Conservation (phyloP, 1,140 invertebrate genomes). For the Danaus plexippus region DNA sequence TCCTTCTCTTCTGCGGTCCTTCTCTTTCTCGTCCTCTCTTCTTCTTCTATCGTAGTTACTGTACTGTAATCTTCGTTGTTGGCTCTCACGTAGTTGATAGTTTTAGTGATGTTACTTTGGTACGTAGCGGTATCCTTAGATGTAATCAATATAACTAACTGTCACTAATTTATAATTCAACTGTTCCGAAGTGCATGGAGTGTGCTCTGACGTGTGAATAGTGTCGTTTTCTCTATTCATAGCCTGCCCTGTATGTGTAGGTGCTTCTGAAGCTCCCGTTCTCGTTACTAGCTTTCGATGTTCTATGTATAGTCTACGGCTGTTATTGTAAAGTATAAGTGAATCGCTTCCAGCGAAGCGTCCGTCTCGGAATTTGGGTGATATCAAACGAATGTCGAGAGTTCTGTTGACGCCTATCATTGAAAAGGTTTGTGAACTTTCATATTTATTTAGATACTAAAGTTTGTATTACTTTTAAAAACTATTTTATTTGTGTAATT, state of each 20-base stretch:
- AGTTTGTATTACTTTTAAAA: slow-evolving; percentile 3
- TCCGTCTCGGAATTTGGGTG: slow-evolving; percentile 64
- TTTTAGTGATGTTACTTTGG: slow-evolving; percentile 63
- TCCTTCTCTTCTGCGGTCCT: slow-evolving; percentile 13
- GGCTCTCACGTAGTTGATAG: slow-evolving; percentile 52
- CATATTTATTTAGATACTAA: slow-evolving; percentile 5
- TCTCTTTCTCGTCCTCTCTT: slow-evolving; percentile 21
- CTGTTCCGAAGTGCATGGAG: slow-evolving; percentile 1
- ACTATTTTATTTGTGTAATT: slow-evolving; percentile 14
- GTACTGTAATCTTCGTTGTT: slow-evolving; percentile 62
- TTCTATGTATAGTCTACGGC: slow-evolving; percentile 49
- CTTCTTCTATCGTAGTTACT: slow-evolving; percentile 46
- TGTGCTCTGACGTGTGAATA: background rate
- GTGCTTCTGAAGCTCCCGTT: slow-evolving; percentile 40
- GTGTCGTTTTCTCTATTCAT: slow-evolving; percentile 59
- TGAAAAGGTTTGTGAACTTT: slow-evolving; percentile 9
- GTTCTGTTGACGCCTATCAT: slow-evolving; percentile 9
- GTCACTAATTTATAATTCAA: slow-evolving; percentile 63
- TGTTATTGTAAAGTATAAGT: slow-evolving; percentile 37
- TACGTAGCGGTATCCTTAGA: slow-evolving; percentile 54
- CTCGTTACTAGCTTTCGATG: slow-evolving; percentile 59
- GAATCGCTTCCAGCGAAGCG: slow-evolving; percentile 44
- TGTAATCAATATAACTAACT: slow-evolving; percentile 45
- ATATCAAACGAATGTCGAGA: slow-evolving; percentile 58
- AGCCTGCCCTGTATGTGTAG: slow-evolving; percentile 25